Conservation (phyloP, 1,140 invertebrate genomes). For the Apis florea region DNA sequence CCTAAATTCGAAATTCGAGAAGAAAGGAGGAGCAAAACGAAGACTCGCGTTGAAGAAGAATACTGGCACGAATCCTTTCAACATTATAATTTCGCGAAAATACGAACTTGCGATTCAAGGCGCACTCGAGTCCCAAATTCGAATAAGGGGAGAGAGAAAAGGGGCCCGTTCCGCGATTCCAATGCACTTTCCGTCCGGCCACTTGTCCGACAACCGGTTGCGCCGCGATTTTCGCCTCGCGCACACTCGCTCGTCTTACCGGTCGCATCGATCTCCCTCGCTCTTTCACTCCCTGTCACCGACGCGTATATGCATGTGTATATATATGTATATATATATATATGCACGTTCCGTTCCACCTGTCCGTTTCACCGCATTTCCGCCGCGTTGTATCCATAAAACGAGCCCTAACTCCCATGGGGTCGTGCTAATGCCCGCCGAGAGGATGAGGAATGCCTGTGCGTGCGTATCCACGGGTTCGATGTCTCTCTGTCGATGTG, state of each 20-base stretch:
- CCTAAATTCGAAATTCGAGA: background rate
- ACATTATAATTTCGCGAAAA: too few relatives aligned
- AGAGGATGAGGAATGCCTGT: slow-evolving; percentile 64
- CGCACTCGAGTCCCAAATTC: background rate
- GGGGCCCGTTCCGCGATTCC: background rate
- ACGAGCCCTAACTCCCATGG: slow-evolving; percentile 62
- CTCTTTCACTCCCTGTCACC: slow-evolving; percentile 41
- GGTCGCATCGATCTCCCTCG: slow-evolving; percentile 54
- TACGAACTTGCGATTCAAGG: background rate
- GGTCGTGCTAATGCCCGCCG: slow-evolving; percentile 60
- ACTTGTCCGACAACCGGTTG: slow-evolving; percentile 27
- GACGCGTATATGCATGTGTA: background rate
- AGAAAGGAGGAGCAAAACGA: too few relatives aligned
- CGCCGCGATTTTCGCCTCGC: slow-evolving; percentile 21
- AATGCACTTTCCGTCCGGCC: background rate
- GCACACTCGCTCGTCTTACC: background rate
- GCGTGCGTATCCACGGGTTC: slow-evolving; percentile 29
- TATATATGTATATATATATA: background rate
- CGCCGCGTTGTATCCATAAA: slow-evolving; percentile 63
- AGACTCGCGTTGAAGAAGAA: too few relatives aligned
- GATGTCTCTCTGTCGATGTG: background rate
- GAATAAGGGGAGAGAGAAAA: background rate
- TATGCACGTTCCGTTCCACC: slow-evolving; percentile 63
- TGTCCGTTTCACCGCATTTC: slow-evolving; percentile 65
- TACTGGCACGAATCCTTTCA: too few relatives aligned